These are phyloP conservation scores for Tachina grossa DNA, from an alignment of 2,888 invertebrate genomes.

Conservation along the genomic window DNA sequence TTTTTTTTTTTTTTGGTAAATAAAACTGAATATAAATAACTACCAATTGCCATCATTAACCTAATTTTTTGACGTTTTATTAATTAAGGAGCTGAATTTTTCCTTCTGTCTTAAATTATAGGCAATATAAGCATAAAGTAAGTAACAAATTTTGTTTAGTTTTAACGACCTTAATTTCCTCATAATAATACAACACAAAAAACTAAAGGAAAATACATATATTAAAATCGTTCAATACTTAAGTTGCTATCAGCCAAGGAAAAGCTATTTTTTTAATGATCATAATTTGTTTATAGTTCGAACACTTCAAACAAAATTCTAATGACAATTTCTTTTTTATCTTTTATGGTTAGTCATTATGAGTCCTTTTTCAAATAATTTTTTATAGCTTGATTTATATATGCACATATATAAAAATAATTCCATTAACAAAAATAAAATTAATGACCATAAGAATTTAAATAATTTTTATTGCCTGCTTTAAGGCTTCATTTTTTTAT, in stretches of 20 bases:
- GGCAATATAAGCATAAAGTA: background rate
- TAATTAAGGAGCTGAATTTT: background rate
- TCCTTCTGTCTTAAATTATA: background rate
- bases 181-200: background rate
- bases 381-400: background rate
- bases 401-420: background rate
- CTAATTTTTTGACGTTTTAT: background rate
- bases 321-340: background rate
- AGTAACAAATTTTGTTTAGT: background rate
- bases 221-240: background rate
- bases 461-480: slow-evolving; percentile 52
- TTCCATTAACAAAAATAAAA: slow-evolving; percentile 19
- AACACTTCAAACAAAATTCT: background rate
- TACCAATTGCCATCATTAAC: background rate
- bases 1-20: background rate
- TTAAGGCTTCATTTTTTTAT: slow-evolving; percentile 37
- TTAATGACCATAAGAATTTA: slow-evolving; percentile 50
- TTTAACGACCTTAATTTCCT: background rate
- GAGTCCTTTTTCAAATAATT: background rate
- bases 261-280: background rate
- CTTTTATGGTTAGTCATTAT: background rate
- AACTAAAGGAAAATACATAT: background rate
- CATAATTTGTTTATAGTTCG: background rate
- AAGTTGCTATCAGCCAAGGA: background rate
- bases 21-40: background rate